These are phyloP conservation scores for Oncorhynchus nerka DNA, from an alignment of 2,113 vertebrate species.

Conservation along the genomic window DNA sequence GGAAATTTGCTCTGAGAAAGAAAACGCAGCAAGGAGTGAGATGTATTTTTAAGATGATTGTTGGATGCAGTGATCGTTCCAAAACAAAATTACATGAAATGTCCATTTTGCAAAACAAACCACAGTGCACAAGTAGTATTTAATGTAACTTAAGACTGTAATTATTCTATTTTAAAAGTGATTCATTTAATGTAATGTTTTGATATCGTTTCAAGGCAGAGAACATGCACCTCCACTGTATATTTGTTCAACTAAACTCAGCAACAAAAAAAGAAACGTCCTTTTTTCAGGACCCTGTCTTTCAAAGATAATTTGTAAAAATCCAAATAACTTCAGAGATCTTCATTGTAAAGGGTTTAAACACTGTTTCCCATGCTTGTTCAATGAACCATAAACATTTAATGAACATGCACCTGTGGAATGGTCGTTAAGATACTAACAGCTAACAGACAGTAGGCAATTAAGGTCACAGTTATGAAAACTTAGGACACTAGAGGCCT, in stretches of 20 bases:
- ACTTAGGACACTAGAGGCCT: too few species aligned
- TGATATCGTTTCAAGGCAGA: not conserved
- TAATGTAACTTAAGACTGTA: conserved; percentile 9
- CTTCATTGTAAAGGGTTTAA: too few species aligned
- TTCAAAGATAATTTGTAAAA: too few species aligned
- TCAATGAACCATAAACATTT: too few species aligned
- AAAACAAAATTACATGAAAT: conserved; percentile 42
- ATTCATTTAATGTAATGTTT: conserved; percentile 24
- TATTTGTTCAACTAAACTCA: conserved; percentile 11
- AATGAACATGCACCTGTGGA: too few species aligned
- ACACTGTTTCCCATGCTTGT: too few species aligned
- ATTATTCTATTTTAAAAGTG: conserved; percentile 38
- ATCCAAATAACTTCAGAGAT: too few species aligned
- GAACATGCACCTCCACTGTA: not conserved
- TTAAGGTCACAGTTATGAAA: too few species aligned
- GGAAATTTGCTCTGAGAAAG: conserved; percentile 9
- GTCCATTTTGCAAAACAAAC: conserved; percentile 25
- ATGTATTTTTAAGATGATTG: conserved; percentile 26
- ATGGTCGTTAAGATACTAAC: too few species aligned
- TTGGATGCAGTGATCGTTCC: conserved; percentile 16
- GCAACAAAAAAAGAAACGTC: too few species aligned
- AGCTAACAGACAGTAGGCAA: too few species aligned
- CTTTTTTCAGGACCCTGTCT: too few species aligned
- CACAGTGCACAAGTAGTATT: not conserved
- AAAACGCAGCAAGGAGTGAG: not conserved